Evolutionary conservation across 2,888 invertebrate species (phyloP).

Genomic region (Gandaritis pyraliata): DNA sequence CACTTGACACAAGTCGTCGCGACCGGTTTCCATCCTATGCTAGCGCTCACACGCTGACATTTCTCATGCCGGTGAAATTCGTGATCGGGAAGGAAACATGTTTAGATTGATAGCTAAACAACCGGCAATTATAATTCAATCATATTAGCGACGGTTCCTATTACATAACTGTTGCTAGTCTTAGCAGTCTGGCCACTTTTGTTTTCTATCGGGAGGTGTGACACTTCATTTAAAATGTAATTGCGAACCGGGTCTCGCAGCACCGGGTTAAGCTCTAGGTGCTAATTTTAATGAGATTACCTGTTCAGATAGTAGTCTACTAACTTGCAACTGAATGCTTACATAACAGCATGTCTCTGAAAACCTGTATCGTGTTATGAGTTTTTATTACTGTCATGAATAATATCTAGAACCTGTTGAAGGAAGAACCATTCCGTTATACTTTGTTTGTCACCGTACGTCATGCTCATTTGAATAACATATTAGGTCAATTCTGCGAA

Average conservation of each 20-base stretch:
- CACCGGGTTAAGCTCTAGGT: conserved; percentile 55
- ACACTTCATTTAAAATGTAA: conserved; percentile 62
- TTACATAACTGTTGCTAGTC: conserved; percentile 57
- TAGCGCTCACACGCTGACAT: conserved; percentile 60
- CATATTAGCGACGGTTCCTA: conserved; percentile 59
- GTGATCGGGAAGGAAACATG: conserved; percentile 67
- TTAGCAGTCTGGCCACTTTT: conserved; percentile 47
- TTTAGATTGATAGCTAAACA: conserved; percentile 62
- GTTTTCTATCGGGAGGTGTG: conserved; percentile 59
- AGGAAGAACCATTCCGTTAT: conserved; percentile 33
- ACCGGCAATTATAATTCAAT: conserved; percentile 64
- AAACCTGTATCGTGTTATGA: conserved; percentile 44
- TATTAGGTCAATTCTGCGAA: conserved; percentile 34
- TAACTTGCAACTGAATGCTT: conserved; percentile 42
- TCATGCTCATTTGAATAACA: conserved; percentile 36
- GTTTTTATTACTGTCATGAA: conserved; percentile 41
- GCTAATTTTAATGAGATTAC: conserved; percentile 64
- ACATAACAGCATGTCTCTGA: conserved; percentile 39
- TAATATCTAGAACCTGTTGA: conserved; percentile 41
- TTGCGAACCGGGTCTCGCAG: conserved; percentile 47
- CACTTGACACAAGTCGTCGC: conserved; percentile 51
- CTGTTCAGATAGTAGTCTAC: conserved; percentile 56
- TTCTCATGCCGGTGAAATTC: conserved; percentile 71
- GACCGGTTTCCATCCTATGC: conserved; percentile 59
- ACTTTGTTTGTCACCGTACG: conserved; percentile 36